Evolutionary conservation across 2,797 vertebrate genomes (phyloP).

Genomic region (Amazona ochrocephala): DNA sequence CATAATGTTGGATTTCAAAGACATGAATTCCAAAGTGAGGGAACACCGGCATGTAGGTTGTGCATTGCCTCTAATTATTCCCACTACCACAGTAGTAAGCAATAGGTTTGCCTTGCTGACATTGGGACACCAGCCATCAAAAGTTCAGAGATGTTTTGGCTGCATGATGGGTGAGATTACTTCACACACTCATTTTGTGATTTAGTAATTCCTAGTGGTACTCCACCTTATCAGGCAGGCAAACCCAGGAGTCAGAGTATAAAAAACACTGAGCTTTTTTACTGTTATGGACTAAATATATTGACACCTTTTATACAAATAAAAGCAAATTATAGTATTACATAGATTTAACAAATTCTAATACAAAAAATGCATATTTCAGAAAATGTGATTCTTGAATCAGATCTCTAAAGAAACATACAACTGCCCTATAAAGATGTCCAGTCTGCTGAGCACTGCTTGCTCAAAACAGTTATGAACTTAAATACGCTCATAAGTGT

Average conservation of each 20-base stretch:
- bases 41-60: fast-evolving
- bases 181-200: not conserved
- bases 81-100: fast-evolving
- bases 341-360: slow-evolving; percentile 72
- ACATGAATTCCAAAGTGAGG: not conserved
- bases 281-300: slow-evolving; percentile 43
- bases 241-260: not conserved
- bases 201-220: not conserved
- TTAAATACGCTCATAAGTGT: slow-evolving; percentile 37
- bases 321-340: slow-evolving; percentile 70
- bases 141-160: not conserved
- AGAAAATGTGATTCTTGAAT: slow-evolving; percentile 60
- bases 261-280: slow-evolving; percentile 32
- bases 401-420: slow-evolving; percentile 60
- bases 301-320: slow-evolving; percentile 71
- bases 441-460: slow-evolving; percentile 48
- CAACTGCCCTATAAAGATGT: slow-evolving; percentile 55
- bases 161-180: not conserved
- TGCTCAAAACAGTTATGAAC: slow-evolving; percentile 52
- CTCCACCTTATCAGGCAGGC: not conserved
- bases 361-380: slow-evolving; percentile 50
- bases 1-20: fast-evolving
- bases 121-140: fast-evolving
- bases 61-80: not conserved
- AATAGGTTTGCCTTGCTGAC: not conserved